Evolutionary conservation across 2,113 vertebrate genomes (phyloP).

Genomic region (Taurulus bubalis): DNA sequence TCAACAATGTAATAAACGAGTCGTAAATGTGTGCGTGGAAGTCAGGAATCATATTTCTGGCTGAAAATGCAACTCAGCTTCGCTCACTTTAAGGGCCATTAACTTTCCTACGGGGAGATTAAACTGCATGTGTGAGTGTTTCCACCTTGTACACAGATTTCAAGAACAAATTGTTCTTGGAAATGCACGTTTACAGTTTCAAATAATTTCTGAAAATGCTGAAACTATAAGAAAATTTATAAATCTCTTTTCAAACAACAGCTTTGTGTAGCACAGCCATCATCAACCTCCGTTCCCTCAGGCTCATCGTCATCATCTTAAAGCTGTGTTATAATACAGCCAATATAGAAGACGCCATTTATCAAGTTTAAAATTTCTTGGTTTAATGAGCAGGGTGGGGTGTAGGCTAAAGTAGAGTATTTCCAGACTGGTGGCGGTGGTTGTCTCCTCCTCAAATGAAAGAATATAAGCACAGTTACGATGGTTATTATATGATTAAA

Average conservation of each 20-base stretch:
- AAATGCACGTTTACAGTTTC: not conserved
- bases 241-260: not conserved
- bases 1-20: constrained; percentile 18
- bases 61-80: constrained; percentile 18
- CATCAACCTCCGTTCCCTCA: not conserved
- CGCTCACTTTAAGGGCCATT: constrained; percentile 13
- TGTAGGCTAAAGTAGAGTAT: too few relatives aligned
- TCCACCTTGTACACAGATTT: constrained; percentile 6
- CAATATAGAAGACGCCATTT: not conserved
- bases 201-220: too few relatives aligned
- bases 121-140: constrained; percentile 2
- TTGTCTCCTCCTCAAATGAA: too few relatives aligned
- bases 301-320: not conserved
- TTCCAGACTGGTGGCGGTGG: too few relatives aligned
- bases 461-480: too few relatives aligned
- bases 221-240: not conserved
- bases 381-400: too few relatives aligned
- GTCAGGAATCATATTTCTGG: constrained; percentile 23
- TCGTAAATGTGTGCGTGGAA: not conserved
- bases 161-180: not conserved
- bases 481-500: not conserved
- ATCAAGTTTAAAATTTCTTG: not conserved
- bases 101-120: constrained; percentile 8
- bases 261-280: not conserved
- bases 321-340: not conserved